A percentile compares a stretch with the other conserved stretches of the same genome.
phyloP scores from a whole-genome alignment of 2,888 invertebrate genomes.

The Ichneumoninae sp. region DNA sequence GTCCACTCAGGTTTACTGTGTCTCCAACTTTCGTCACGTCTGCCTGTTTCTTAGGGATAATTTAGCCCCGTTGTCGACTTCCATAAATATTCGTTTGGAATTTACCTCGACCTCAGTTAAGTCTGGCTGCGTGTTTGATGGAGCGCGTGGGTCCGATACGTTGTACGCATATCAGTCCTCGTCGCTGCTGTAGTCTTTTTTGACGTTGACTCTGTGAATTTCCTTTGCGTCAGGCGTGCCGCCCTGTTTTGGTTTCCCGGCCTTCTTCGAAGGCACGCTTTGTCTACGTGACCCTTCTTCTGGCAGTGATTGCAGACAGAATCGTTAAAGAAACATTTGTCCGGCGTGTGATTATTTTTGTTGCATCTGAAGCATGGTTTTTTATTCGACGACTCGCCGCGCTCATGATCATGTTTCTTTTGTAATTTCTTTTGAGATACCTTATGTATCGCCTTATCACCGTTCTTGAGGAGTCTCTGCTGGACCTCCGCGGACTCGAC shows the following conservation, averaged over 20 bases:
- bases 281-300: constrained; percentile 9
- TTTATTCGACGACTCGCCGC: too few relatives aligned
- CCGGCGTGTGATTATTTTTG: constrained; percentile 16
- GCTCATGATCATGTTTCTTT: background rate
- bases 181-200: background rate
- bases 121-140: background rate
- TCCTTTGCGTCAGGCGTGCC: background rate
- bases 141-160: background rate
- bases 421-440: background rate
- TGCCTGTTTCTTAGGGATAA: constrained; percentile 34
- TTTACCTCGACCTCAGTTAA: constrained; percentile 19
- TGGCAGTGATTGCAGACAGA: constrained; percentile 7
- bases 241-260: background rate
- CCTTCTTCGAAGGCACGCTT: constrained; percentile 5
- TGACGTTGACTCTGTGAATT: background rate
- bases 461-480: constrained; percentile 33
- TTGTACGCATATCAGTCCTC: background rate
- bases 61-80: constrained; percentile 45
- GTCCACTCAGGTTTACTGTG: constrained; percentile 17
- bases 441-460: background rate
- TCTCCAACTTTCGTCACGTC: constrained; percentile 33
- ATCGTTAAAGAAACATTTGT: constrained; percentile 47
- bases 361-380: constrained; percentile 33
- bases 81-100: background rate
- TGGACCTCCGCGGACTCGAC: constrained; percentile 31